Evolutionary conservation across 2,797 vertebrate species (phyloP).

Genomic region (Fistularia tabacaria): DNA sequence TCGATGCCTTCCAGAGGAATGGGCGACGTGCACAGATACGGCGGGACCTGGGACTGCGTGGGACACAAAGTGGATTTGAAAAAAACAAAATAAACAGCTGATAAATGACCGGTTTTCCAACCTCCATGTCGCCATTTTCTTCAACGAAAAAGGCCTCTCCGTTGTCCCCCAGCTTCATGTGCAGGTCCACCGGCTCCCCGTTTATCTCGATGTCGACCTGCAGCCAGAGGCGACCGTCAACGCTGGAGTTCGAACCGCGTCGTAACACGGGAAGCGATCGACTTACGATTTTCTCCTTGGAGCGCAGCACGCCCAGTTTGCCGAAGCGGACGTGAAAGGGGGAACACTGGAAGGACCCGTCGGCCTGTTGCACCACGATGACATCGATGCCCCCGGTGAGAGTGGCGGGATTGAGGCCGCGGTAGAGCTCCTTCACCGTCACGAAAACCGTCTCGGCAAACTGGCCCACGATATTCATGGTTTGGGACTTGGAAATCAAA

Average conservation of each 20-base stretch:
- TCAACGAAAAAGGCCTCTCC: slow-evolving; percentile 96
- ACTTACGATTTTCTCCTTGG: slow-evolving; percentile 92
- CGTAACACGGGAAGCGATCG: neutral
- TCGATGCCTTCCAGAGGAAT: slow-evolving; percentile 66
- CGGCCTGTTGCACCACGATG: slow-evolving; percentile 86
- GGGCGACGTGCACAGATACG: slow-evolving; percentile 82
- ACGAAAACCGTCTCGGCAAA: slow-evolving; percentile 88
- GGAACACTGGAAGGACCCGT: slow-evolving; percentile 89
- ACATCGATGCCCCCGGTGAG: slow-evolving; percentile 91
- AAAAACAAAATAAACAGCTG: too few relatives aligned
- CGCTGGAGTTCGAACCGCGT: neutral
- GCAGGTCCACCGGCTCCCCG: slow-evolving; percentile 86
- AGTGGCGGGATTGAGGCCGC: slow-evolving; percentile 87
- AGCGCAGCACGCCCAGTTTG: slow-evolving; percentile 90
- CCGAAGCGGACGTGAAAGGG: slow-evolving; percentile 95
- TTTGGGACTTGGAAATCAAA: slow-evolving; percentile 67
- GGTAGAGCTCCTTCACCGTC: slow-evolving; percentile 89
- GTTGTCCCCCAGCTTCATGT: slow-evolving; percentile 94
- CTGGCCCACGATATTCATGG: slow-evolving; percentile 95
- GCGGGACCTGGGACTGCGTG: slow-evolving; percentile 69
- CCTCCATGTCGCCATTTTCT: slow-evolving; percentile 77
- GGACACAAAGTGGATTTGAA: neutral
- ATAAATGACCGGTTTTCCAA: slow-evolving; percentile 15
- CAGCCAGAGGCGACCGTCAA: neutral
- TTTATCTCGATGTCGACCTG: slow-evolving; percentile 97